Base-by-base conservation (phyloP, 2,888 invertebrate genomes). In the Leptothorax acervorum region DNA sequence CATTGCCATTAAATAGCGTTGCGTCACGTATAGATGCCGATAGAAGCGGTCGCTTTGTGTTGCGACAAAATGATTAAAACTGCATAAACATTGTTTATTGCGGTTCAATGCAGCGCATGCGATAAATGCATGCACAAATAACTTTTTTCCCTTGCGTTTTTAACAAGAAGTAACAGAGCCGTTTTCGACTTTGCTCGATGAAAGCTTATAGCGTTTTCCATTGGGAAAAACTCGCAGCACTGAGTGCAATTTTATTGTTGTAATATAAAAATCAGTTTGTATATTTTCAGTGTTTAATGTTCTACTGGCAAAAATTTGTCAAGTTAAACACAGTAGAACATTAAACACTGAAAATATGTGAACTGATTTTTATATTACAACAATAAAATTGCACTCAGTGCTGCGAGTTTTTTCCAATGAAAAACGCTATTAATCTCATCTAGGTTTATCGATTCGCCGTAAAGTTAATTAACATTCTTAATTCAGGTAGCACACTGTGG, bases 21-120 rank as follows among this genome's bases (percentile, higher is more conserved):
- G 48, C 23, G 28, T 60, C 70, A 60, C 18, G 60, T 60, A 60
- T 60, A 60, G 60, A 39, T n/a, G 35, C 35, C 35, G 42, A 28
- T 35, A 48, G 39, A 31, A 60, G 55, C 28, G 42, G 42, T 45
- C n/a, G 35, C 39, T 68, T 48, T 55, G 53, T 42, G 12, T 78
- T n/a, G 39, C 28, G 78, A 55, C 12, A 45, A 55, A 57, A 55
- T 31, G 55, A 78, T 45, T 42, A 76, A 76, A 65, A 42, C 39
- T 65, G 76, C 51, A 63, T 28, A 42, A 42, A 57, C 15, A 45
- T 55, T 42, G 76, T 45, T 55, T n/a, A 31, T 35, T 76, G 39
- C 18, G 35, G 62, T 28, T 31, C 75, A 23, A 23, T 48, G 62
- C 48, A 23, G 15, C 45, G 9, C 15, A 51, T 75, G 75, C 23